phyloP scores from a whole-genome alignment of 2,888 invertebrate species.

The Callimorpha dominula region DNA sequence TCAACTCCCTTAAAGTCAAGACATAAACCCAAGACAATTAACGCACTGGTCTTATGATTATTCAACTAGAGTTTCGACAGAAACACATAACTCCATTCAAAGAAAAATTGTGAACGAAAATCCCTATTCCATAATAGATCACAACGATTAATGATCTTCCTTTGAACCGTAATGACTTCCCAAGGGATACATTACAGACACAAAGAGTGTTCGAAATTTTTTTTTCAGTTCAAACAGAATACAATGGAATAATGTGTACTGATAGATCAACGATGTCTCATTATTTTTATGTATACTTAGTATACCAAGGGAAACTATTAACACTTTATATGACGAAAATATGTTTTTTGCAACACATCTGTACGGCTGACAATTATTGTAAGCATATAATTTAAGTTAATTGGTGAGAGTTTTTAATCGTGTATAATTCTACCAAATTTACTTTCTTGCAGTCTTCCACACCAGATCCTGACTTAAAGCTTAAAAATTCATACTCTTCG shows the following conservation, averaged over 20 bases:
- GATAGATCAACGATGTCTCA: not conserved
- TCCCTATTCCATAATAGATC: conserved; percentile 2
- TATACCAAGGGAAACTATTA: too few relatives aligned
- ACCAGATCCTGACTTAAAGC: too few relatives aligned
- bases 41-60: not conserved
- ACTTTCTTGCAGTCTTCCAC: too few relatives aligned
- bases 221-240: not conserved
- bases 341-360: too few relatives aligned
- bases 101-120: not conserved
- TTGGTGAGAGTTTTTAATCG: too few relatives aligned
- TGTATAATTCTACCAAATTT: too few relatives aligned
- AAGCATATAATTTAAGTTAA: too few relatives aligned
- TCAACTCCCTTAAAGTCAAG: too few relatives aligned
- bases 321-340: too few relatives aligned
- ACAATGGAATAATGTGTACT: not conserved
- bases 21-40: not conserved
- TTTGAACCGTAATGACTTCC: conserved; percentile 11
- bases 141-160: conserved; percentile 10
- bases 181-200: conserved; percentile 5
- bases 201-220: not conserved
- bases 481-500: too few relatives aligned
- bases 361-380: too few relatives aligned
- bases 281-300: too few relatives aligned
- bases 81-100: not conserved
- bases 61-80: not conserved